Evolutionary conservation across 2,888 invertebrate species (phyloP).

Genomic region (Exocentrus adspersus): DNA sequence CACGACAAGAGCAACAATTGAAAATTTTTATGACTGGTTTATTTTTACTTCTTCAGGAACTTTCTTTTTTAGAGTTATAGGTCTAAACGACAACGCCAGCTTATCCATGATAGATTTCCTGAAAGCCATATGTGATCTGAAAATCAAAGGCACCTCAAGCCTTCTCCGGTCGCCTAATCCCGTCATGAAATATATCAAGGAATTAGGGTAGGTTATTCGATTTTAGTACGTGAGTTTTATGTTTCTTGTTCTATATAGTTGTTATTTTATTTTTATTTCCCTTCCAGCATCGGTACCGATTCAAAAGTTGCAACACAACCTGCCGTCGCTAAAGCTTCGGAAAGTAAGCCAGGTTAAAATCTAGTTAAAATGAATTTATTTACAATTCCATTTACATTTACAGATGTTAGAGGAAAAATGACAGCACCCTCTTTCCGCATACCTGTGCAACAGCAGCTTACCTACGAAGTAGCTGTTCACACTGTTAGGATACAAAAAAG

Average conservation of each 20-base stretch:
- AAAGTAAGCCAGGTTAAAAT: not conserved
- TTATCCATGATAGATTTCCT: constrained; percentile 66
- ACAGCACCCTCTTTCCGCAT: constrained; percentile 33
- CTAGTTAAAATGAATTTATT: too few species aligned
- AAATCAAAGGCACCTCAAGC: constrained; percentile 74
- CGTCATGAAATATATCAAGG: constrained; percentile 52
- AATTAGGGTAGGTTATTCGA: constrained; percentile 30
- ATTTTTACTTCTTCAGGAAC: not conserved
- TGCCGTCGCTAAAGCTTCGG: not conserved
- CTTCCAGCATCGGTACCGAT: too few species aligned
- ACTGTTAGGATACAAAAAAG: constrained; percentile 68
- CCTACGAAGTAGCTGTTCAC: constrained; percentile 68
- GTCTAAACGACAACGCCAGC: constrained; percentile 54
- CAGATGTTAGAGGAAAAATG: constrained; percentile 40
- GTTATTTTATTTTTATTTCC: not conserved
- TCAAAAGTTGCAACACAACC: not conserved
- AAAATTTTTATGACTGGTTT: not conserved
- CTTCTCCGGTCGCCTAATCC: constrained; percentile 70
- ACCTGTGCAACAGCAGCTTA: not conserved
- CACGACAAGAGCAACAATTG: not conserved
- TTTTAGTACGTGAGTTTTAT: not conserved
- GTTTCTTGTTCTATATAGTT: too few species aligned
- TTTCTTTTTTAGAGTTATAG: constrained; percentile 42
- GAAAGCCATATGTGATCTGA: constrained; percentile 72
- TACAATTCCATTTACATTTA: too few species aligned